These are phyloP conservation scores for Corynorhinus townsendii DNA, from an alignment of 2,113 vertebrate species.

Conservation along the genomic window DNA sequence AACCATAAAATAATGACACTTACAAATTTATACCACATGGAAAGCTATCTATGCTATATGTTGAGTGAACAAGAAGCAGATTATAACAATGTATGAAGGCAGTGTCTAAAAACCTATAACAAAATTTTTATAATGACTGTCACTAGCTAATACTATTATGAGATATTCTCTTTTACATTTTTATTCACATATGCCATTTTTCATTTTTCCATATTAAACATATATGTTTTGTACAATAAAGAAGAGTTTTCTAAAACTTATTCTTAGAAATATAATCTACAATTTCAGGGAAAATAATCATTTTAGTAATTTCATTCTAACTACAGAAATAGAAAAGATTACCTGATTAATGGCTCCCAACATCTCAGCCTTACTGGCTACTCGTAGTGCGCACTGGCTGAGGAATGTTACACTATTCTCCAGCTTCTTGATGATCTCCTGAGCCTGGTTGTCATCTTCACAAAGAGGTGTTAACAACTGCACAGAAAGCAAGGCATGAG, in stretches of 20 bases:
- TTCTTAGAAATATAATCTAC: not conserved
- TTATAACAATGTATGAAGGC: not conserved
- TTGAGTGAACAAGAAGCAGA: not conserved
- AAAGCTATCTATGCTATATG: not conserved
- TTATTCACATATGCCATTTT: not conserved
- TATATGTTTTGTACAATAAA: not conserved
- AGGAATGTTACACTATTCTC: constrained; percentile 92
- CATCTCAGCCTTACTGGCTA: constrained; percentile 95
- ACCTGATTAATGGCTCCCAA: constrained; percentile 97
- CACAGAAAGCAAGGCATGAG: not conserved
- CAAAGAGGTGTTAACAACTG: constrained; percentile 90
- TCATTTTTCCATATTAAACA: not conserved
- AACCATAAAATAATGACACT: not conserved
- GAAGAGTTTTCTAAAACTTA: not conserved
- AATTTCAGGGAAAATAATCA: not conserved
- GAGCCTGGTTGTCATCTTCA: constrained; percentile 91
- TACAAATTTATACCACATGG: not conserved
- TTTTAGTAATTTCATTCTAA: not conserved
- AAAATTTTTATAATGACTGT: not conserved
- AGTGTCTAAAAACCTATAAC: not conserved
- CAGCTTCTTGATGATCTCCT: constrained; percentile 92
- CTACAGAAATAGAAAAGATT: constrained; percentile 11
- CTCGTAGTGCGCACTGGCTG: constrained; percentile 88
- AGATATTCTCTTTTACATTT: not conserved
- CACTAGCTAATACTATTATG: not conserved